Base-by-base conservation (phyloP, 2,888 invertebrate species). In the Eugnorisma glareosa region DNA sequence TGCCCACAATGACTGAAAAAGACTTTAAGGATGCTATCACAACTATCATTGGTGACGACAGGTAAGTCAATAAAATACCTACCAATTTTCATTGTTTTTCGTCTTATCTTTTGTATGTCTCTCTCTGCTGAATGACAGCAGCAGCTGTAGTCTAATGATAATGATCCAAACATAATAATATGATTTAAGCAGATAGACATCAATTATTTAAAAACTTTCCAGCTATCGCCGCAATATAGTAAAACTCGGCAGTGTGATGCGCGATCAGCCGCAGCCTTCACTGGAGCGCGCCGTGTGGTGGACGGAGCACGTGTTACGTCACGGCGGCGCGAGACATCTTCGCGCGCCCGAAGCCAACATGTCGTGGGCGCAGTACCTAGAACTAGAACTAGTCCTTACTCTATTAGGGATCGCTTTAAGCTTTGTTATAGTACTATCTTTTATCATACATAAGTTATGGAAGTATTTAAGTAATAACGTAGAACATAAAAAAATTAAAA, bases 141-240 rank as follows among this genome's bases (percentile, higher is more conserved):
- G n/a, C 0, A 8, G 31, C 57, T 31, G 7, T 59, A 31, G 28
- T 8, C 28, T 35, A 4, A 35, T 21, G 31, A 21, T 21, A 31
- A 31, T 18, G 6, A 21, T 61, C 21, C 21, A 10, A 61, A 0
- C 10, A 61, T 21, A 61, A 61, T 7, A 45, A 8, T 21, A 13
- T n/a, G 15, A n/a, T 48, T 67, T 21, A 35, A 15, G 24, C 15
- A 24, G 15, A 31, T n/a, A 61, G 2, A n/a, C 11, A 51, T 18
- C 2, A 10, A 54, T 18, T 48, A 24, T 70, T 11, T 51, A 1
- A 35, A 15, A 15, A 31, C 1, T 61, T 85, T 83, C 0, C 67
- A 85, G 86, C 24, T 86, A 79, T 35, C 86, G 78, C 3, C 64
- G 31, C 2, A 85, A 85, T 48, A 37, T 48, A 21, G 6, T 37